phyloP scores from a whole-genome alignment of 2,113 vertebrate genomes.

The Cricetomys ansorgei region DNA sequence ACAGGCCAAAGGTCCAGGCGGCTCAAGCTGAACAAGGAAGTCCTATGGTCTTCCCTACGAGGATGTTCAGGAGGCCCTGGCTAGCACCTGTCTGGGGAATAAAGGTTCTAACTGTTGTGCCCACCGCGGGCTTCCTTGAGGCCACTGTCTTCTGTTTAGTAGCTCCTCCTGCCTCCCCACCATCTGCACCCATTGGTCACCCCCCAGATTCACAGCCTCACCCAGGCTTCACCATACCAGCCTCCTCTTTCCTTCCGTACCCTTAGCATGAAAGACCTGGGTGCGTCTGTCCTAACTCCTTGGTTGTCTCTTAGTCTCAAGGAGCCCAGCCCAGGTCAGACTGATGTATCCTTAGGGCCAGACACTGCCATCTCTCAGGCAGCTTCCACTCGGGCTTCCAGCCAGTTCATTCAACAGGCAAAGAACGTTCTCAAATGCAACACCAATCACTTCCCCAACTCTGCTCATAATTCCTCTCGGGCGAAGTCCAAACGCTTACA shows the following conservation, averaged over 20 bases:
- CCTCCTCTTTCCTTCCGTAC: not conserved
- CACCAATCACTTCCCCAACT: not conserved
- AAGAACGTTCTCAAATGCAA: not conserved
- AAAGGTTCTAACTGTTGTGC: not conserved
- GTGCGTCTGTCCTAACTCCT: rapidly evolving
- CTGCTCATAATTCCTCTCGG: not conserved
- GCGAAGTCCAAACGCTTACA: not conserved
- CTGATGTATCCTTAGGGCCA: not conserved
- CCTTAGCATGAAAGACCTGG: not conserved
- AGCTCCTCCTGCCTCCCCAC: not conserved
- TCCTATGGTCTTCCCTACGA: no score
- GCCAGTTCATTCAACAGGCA: not conserved
- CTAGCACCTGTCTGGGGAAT: not conserved
- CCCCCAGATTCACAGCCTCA: not conserved
- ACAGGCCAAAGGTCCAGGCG: not conserved
- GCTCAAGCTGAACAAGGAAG: not conserved
- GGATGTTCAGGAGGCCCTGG: no score
- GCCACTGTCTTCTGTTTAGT: not conserved
- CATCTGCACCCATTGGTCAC: not conserved
- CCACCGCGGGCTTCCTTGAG: not conserved
- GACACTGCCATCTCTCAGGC: not conserved
- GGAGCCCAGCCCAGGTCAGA: not conserved
- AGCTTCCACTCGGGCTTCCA: not conserved
- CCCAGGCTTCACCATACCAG: not conserved
- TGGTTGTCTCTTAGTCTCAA: not conserved